Percentiles rank a stretch among this genome's conserved stretches.
These are phyloP conservation scores for Diplazon laetatorius DNA, from an alignment of 2,888 invertebrate species.

Conservation along the genomic window DNA sequence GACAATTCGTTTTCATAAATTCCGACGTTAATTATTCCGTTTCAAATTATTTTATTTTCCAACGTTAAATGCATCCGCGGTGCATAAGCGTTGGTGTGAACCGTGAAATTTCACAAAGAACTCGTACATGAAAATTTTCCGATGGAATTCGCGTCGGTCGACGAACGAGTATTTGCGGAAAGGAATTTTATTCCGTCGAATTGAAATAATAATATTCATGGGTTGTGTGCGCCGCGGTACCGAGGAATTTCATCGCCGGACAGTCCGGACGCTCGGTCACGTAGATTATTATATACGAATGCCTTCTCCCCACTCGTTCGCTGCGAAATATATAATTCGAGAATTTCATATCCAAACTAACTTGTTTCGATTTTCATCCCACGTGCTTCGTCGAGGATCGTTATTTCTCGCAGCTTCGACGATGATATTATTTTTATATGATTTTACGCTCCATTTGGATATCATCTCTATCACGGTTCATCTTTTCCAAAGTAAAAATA, in stretches of 20 bases:
- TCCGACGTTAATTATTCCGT: too few species aligned
- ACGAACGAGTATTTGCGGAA: slow-evolving; percentile 9
- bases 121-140: slow-evolving; percentile 21
- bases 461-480: too few species aligned
- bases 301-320: neutral
- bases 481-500: too few species aligned
- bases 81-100: neutral
- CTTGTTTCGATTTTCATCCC: slow-evolving; percentile 16
- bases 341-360: slow-evolving; percentile 38
- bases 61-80: neutral
- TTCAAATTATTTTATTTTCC: neutral
- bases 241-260: slow-evolving; percentile 37
- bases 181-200: slow-evolving; percentile 31
- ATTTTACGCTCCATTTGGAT: neutral
- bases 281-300: slow-evolving; percentile 33
- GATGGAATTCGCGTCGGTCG: slow-evolving; percentile 36
- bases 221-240: neutral
- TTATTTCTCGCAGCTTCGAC: neutral
- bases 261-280: slow-evolving; percentile 1
- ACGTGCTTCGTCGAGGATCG: neutral
- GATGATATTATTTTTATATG: neutral
- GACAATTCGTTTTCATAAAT: too few species aligned
- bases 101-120: neutral
- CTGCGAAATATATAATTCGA: neutral
- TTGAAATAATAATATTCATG: slow-evolving; percentile 47